These are phyloP conservation scores for Dicyrtomina minuta DNA, from an alignment of 2,888 invertebrate genomes.

Conservation along the genomic window DNA sequence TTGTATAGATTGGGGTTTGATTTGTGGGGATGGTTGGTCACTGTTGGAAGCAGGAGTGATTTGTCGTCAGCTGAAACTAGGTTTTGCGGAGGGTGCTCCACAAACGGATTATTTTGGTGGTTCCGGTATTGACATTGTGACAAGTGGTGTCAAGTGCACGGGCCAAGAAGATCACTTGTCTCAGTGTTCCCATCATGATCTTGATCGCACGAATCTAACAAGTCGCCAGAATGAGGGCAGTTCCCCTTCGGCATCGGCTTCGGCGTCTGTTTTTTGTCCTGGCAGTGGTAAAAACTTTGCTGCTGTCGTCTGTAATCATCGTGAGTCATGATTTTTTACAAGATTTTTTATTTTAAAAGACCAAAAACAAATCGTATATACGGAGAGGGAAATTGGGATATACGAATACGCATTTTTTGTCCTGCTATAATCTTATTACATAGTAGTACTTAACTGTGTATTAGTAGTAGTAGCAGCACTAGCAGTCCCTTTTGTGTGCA, in stretches of 20 bases:
- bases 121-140: constrained; percentile 59
- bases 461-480: too few species aligned
- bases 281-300: constrained; percentile 67
- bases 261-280: constrained; percentile 56
- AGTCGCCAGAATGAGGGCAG: too few species aligned
- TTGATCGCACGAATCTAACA: too few species aligned
- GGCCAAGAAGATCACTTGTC: constrained; percentile 74
- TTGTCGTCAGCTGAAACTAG: constrained; percentile 72
- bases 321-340: constrained; percentile 54
- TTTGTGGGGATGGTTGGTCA: constrained; percentile 89
- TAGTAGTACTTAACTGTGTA: too few species aligned
- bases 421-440: too few species aligned
- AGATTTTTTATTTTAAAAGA: too few species aligned
- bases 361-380: too few species aligned
- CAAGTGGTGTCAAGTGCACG: constrained; percentile 78
- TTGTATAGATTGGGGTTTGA: constrained; percentile 75
- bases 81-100: constrained; percentile 74
- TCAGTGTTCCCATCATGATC: constrained; percentile 70
- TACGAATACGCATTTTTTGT: too few species aligned
- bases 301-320: constrained; percentile 70
- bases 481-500: too few species aligned
- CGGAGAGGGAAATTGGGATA: too few species aligned
- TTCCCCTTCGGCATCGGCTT: too few species aligned
- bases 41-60: constrained; percentile 78
- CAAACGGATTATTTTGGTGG: constrained; percentile 75